Percentiles rank a stretch among this genome's conserved stretches.
phyloP scores from a whole-genome alignment of 2,888 invertebrate genomes.

The Leptinotarsa rubiginosa region DNA sequence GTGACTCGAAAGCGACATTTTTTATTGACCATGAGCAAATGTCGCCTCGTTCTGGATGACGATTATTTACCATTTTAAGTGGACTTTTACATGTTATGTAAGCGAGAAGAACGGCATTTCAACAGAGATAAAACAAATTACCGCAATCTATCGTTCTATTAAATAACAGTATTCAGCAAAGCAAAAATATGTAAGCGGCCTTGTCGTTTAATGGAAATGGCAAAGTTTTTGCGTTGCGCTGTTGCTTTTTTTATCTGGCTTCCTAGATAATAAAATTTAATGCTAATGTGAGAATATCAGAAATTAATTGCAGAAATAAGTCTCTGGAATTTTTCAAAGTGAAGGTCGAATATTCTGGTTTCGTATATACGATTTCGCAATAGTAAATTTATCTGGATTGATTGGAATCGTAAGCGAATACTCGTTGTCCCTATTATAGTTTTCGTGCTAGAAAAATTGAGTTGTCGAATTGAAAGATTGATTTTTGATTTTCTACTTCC shows the following conservation, averaged over 20 bases:
- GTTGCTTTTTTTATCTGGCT: conserved; percentile 6
- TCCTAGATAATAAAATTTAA: conserved; percentile 21
- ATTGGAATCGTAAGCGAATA: not conserved
- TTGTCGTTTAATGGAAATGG: conserved; percentile 24
- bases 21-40: conserved; percentile 6
- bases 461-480: no score
- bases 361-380: not conserved
- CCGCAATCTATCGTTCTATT: conserved; percentile 22
- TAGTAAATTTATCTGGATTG: not conserved
- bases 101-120: conserved; percentile 24
- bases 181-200: conserved; percentile 14
- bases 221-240: conserved; percentile 9
- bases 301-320: not conserved
- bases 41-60: conserved; percentile 12
- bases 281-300: not conserved
- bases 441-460: no score
- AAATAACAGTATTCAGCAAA: conserved; percentile 18
- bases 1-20: not conserved
- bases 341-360: not conserved
- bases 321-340: not conserved
- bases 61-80: conserved; percentile 14
- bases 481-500: no score
- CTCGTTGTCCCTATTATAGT: not conserved
- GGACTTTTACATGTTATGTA: conserved; percentile 19
- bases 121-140: conserved; percentile 21